Evolutionary conservation across 2,888 invertebrate species (phyloP), one percentile per base, ranked within the genome.

Genomic region (Epistrophella euchroma): DNA sequence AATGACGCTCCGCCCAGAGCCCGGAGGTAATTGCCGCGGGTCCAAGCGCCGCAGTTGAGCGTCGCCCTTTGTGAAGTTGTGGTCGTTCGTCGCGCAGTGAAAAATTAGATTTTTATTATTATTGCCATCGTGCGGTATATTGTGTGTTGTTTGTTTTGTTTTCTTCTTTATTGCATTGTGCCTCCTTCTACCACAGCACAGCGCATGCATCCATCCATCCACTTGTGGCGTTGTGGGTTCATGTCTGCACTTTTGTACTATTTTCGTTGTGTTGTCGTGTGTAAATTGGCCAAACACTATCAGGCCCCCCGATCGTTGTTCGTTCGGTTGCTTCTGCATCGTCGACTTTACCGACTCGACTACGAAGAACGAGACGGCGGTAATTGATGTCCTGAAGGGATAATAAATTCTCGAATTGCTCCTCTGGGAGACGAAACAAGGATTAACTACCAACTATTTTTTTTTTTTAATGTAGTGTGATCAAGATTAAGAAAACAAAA

Each of bases 21-120:
- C 90, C 90, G 89, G 89, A 91, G 92, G 90, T 89, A 89, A 88
- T 88, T 89, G 91, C 86, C 86, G 86, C 92, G 82, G 86, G 86
- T 86, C 82, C 78, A 73, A 78, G 45, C 58, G 81, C 86, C 82
- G 74, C 82, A 86, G 86, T 86, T 86, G n/a, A 82, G 77, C 86
- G 86, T 86, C 81, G 86, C 86, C 86, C 86, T 86, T 86, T 82
- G 82, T 66, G 62, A 74, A 82, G 82, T 81, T 43, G 70, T 82
- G 86, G 74, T 86, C 82, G 86, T 60, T 86, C 78, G 86, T 86
- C 86, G 86, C 86, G 86, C 68, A 86, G 25, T 52, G 82, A 74
- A 45, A 81, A 77, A 58, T 64, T 47, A 35, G 45, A 62, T 35
- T 66, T 66, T 47, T 52, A 82, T 74, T 77, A 70, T 71, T 71